A percentile compares a stretch with the other conserved stretches of the same genome.
Conservation (phyloP, 2,888 invertebrate genomes). For the Dynastes tityus region DNA sequence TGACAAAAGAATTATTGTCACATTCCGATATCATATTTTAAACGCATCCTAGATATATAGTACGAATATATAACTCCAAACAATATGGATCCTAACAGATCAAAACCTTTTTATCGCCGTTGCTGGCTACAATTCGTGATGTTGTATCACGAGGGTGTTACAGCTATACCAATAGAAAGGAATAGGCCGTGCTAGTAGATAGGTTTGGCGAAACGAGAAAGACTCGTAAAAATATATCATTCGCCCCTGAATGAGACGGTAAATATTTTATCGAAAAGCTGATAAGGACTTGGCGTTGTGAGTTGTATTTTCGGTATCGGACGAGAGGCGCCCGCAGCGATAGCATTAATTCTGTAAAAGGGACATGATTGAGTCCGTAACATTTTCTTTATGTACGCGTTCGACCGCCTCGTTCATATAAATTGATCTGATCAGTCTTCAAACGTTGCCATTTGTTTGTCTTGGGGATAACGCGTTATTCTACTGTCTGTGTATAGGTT, state of each 20-base stretch:
- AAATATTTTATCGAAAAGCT: conserved; percentile 40
- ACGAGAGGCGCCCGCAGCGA: background rate
- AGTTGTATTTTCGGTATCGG: conserved; percentile 1
- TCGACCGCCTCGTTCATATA: conserved; percentile 5
- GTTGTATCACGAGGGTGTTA: background rate
- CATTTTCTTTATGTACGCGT: conserved; percentile 19
- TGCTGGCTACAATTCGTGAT: too few species aligned
- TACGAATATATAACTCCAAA: too few species aligned
- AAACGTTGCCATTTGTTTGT: conserved; percentile 17
- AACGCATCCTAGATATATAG: too few species aligned
- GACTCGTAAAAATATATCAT: conserved; percentile 25
- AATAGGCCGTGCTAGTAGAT: background rate
- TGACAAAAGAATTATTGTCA: too few species aligned
- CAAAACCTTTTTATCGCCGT: too few species aligned
- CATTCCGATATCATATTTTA: too few species aligned
- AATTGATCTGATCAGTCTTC: conserved; percentile 14
- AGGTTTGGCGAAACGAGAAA: conserved; percentile 23
- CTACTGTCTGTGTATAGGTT: background rate
- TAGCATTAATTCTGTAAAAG: conserved; percentile 40
- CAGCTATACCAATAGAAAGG: background rate
- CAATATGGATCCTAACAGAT: too few species aligned
- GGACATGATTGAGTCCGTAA: conserved; percentile 26
- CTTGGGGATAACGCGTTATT: background rate
- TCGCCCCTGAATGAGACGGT: conserved; percentile 22
- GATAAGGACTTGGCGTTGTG: background rate